These are phyloP conservation scores for Fringilla coelebs DNA, from an alignment of 2,797 vertebrate species.

Conservation along the genomic window DNA sequence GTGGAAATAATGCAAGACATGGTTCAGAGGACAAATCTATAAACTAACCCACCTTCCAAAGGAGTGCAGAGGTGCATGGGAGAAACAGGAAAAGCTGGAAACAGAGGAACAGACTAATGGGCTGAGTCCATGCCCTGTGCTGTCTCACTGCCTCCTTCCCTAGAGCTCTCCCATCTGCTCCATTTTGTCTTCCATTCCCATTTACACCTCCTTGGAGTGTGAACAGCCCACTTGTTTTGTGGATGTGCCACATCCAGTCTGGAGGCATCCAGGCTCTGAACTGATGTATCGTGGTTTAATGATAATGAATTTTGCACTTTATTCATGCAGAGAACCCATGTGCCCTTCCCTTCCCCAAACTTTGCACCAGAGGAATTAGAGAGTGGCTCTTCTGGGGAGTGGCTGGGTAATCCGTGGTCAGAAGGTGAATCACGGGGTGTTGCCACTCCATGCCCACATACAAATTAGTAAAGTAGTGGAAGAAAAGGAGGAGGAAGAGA, in stretches of 20 bases:
- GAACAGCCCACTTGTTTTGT: background rate
- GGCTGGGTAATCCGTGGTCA: constrained; percentile 37
- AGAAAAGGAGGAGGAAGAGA: constrained; percentile 3
- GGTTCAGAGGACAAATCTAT: background rate
- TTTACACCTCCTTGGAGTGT: background rate
- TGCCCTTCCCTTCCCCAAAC: background rate
- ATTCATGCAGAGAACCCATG: background rate
- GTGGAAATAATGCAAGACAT: background rate
- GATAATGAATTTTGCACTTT: background rate
- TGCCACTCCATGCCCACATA: constrained; percentile 19
- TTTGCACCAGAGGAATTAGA: background rate
- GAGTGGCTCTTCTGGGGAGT: constrained; percentile 5
- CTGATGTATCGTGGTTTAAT: accelerated
- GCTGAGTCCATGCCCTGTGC: background rate
- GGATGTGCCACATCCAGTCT: background rate
- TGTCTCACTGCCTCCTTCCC: background rate
- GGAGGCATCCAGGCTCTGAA: background rate
- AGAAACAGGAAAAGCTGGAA: background rate
- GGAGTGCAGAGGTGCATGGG: background rate
- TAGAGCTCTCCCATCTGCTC: background rate
- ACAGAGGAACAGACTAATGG: background rate
- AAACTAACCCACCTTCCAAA: background rate
- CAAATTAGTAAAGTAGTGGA: background rate
- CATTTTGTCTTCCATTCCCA: background rate
- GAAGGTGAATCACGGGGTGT: constrained; percentile 51